phyloP scores from a whole-genome alignment of 2,888 invertebrate genomes.

The Reticulitermes lucifugus region DNA sequence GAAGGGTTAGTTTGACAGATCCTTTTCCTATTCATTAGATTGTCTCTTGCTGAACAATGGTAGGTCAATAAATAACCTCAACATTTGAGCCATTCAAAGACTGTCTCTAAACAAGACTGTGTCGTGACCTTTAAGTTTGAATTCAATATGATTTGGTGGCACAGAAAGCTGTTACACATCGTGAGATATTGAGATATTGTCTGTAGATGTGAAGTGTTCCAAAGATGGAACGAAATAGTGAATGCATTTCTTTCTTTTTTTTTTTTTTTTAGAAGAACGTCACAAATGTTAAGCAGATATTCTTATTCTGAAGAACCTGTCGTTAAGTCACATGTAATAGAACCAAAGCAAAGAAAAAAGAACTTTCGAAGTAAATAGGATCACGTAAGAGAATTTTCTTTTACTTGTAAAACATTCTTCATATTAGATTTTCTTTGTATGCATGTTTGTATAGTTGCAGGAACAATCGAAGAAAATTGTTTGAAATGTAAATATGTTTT shows the following conservation, averaged over 20 bases:
- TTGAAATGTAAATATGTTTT: neutral
- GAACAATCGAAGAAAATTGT: neutral
- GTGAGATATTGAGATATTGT: neutral
- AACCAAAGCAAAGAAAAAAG: neutral
- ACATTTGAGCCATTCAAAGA: slow-evolving; percentile 28
- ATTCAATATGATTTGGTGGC: neutral
- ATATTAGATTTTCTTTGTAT: neutral
- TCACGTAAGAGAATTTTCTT: neutral
- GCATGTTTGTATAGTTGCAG: neutral
- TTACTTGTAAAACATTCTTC: neutral
- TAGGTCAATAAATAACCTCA: slow-evolving; percentile 27
- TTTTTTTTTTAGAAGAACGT: neutral
- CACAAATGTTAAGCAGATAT: neutral
- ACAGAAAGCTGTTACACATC: slow-evolving; percentile 5
- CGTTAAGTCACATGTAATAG: neutral
- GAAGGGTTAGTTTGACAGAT: neutral
- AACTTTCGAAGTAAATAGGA: neutral
- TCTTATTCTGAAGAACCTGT: neutral
- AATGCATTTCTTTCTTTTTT: neutral
- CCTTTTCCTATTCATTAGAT: neutral
- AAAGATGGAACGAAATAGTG: neutral
- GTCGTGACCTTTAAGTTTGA: neutral
- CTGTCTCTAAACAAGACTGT: neutral
- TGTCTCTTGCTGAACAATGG: slow-evolving; percentile 13
- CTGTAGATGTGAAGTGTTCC: neutral